A percentile compares a stretch with the other conserved stretches of the same genome.
These are phyloP conservation scores for Eciton burchellii DNA, from an alignment of 1,140 invertebrate genomes.

Conservation along the genomic window DNA sequence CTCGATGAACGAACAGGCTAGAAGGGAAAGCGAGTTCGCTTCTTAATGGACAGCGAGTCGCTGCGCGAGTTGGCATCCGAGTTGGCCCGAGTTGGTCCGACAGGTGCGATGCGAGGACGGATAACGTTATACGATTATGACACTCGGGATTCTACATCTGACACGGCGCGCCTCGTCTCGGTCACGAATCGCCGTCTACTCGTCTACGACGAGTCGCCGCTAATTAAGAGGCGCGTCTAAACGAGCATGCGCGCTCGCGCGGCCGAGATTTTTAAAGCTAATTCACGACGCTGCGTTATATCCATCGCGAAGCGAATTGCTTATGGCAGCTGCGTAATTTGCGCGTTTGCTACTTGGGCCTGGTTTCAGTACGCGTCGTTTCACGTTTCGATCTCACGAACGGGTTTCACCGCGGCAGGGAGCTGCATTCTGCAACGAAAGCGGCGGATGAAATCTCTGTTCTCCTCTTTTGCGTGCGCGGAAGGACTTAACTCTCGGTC, in stretches of 20 bases:
- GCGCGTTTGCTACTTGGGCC: no score
- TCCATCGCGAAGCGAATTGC: no score
- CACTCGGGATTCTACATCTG: constrained; percentile 8
- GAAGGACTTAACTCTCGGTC: neutral
- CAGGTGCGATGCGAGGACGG: constrained; percentile 52
- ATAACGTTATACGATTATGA: constrained; percentile 49
- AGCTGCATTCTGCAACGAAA: neutral
- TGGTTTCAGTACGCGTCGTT: no score
- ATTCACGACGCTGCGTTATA: no score
- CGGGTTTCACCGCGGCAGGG: neutral
- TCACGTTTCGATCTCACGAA: no score
- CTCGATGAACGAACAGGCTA: neutral
- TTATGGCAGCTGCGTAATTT: no score
- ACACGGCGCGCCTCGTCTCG: constrained; percentile 10
- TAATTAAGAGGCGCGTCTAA: constrained; percentile 51
- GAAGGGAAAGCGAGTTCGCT: neutral
- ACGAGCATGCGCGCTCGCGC: constrained; percentile 9
- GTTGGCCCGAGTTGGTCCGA: constrained; percentile 21
- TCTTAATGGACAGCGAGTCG: constrained; percentile 42
- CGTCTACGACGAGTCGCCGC: constrained; percentile 29
- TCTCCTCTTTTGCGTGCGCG: neutral
- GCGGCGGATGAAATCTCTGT: neutral
- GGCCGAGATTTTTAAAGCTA: neutral
- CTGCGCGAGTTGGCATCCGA: constrained; percentile 20
- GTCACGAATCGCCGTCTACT: constrained; percentile 20